Evolutionary conservation across 1,140 invertebrate species (phyloP).

Genomic region (Lordiphosa collinella): DNA sequence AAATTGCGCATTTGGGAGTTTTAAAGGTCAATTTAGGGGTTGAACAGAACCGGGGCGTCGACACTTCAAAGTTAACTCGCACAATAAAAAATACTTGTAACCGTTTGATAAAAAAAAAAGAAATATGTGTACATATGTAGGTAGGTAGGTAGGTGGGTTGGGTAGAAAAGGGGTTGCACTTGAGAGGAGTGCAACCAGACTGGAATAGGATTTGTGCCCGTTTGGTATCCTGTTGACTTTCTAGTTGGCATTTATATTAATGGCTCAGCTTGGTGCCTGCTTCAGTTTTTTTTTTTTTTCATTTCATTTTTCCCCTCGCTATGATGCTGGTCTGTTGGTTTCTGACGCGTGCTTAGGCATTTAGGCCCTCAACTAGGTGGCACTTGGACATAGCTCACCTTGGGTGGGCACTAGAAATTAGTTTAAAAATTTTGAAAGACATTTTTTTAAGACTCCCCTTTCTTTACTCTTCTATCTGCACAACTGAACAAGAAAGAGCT

Average conservation of each 20-base stretch:
- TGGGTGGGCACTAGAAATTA: too few species aligned
- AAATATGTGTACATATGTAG: neutral
- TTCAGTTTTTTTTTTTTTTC: neutral
- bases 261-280: conserved; percentile 26
- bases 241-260: conserved; percentile 71
- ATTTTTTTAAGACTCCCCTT: too few species aligned
- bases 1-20: conserved; percentile 79
- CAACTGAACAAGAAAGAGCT: too few species aligned
- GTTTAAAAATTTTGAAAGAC: too few species aligned
- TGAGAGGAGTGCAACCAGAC: conserved; percentile 30
- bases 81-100: conserved; percentile 63
- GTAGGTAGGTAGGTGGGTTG: too few species aligned
- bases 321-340: too few species aligned
- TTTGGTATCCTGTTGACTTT: conserved; percentile 60
- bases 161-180: conserved; percentile 49
- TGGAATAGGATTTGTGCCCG: conserved; percentile 58
- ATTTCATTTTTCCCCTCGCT: neutral
- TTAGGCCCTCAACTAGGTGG: neutral
- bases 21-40: conserved; percentile 79
- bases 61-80: conserved; percentile 74
- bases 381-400: too few species aligned
- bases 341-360: conserved; percentile 33
- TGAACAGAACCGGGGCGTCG: conserved; percentile 34
- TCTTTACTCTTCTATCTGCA: too few species aligned
- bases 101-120: conserved; percentile 10